These are phyloP conservation scores for Pempheris klunzingeri DNA, from an alignment of 2,797 vertebrate genomes.

Conservation along the genomic window DNA sequence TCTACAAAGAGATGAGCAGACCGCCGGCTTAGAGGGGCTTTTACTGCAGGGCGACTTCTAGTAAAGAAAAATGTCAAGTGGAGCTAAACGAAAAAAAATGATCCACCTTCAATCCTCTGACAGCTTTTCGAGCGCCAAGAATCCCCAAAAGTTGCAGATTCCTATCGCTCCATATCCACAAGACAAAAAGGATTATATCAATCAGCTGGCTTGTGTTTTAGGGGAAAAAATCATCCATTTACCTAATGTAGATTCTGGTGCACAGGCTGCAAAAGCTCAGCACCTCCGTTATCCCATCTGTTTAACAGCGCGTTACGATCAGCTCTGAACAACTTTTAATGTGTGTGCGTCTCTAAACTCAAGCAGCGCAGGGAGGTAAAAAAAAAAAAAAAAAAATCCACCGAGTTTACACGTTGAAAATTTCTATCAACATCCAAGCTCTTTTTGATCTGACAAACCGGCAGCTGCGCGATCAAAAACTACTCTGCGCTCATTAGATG, in stretches of 20 bases:
- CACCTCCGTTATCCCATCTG: constrained; percentile 70
- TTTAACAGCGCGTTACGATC: constrained; percentile 45
- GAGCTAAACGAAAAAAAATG: constrained; percentile 21
- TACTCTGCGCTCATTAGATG: constrained; percentile 27
- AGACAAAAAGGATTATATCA: constrained; percentile 16
- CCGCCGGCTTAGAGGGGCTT: constrained; percentile 54
- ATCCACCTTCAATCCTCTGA: constrained; percentile 78
- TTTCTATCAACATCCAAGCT: constrained; percentile 57
- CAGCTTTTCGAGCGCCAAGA: constrained; percentile 54
- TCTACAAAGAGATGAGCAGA: constrained; percentile 85
- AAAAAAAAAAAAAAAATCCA: constrained; percentile 51
- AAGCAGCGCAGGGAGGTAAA: too few species aligned
- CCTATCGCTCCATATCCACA: constrained; percentile 71
- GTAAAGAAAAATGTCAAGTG: constrained; percentile 20
- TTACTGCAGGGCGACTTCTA: constrained; percentile 35
- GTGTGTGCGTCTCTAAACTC: constrained; percentile 50
- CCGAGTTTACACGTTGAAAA: constrained; percentile 37
- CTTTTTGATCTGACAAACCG: constrained; percentile 33
- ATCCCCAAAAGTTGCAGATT: constrained; percentile 71
- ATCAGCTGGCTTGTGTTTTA: constrained; percentile 33
- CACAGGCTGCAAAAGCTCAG: constrained; percentile 21
- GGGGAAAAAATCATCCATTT: constrained; percentile 46
- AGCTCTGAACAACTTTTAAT: constrained; percentile 67
- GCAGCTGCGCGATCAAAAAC: constrained; percentile 32
- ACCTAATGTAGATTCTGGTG: constrained; percentile 32